Base-by-base conservation (phyloP, 2,888 invertebrate species). In the Ochropacha duplaris region DNA sequence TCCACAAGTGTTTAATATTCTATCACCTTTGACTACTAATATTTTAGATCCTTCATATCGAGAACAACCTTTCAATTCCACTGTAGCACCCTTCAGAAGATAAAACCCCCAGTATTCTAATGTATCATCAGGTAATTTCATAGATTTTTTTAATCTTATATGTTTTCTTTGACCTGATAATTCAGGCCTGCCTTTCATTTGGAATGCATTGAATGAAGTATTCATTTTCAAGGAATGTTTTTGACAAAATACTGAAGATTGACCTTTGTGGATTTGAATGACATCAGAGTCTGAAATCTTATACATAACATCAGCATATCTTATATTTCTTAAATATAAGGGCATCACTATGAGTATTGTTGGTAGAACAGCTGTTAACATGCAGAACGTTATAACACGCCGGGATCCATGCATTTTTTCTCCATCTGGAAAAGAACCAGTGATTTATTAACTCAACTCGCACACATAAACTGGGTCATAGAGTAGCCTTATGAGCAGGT, bases 51-150 rank as follows among this genome's bases (percentile, higher is more conserved):
- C 97, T 69, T 95, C 94, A 79, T 94, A 96, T 78, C 96, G 94
- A 12, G 97, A 97, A 80, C 97, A 97, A 50, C 96, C 96, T 76
- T 96, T 96, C 24, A 97, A 87, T 65, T 94, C 94, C 2, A 97
- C 97, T 12, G 94, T 94, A 1, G 97, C 96, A 24, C 97, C 97
- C 84, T 95, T 94, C 54, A 96, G 90, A 52, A 97, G 90, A 87
- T 96, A 97, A 87, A 97, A 97, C 2, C 97, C 97, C 97, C 97
- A 97, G 83, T 97, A 97, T 83, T 97, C 97, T 36, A 97, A 86
- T 11, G 97, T 97, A 74, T 97, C 97, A 81, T 97, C 97, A 0
- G 96, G 97, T 63, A 97, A 86, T 2, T 93, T 94, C 96, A 97
- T 96, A 6, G 96, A 96, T 78, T 97, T 97, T 80, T 95, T 96